A percentile compares a stretch with the other conserved stretches of the same genome.
phyloP scores from a whole-genome alignment of 2,797 vertebrate species.

The Cyclura pinguis region DNA sequence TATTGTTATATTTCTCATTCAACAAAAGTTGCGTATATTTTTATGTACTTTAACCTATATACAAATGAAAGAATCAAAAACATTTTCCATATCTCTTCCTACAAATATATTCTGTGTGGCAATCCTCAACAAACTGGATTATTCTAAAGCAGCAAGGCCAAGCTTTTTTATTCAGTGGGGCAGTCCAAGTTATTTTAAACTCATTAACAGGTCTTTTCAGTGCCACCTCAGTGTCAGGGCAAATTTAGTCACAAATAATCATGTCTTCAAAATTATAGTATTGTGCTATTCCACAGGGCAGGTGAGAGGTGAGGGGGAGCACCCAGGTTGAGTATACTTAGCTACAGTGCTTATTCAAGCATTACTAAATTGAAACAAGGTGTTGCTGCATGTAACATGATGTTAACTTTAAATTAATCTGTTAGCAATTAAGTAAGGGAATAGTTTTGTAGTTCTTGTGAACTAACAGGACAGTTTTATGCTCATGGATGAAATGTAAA shows the following conservation, averaged over 20 bases:
- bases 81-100: neutral
- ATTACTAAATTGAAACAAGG: neutral
- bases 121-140: neutral
- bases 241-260: neutral
- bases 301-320: neutral
- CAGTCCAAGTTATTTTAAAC: neutral
- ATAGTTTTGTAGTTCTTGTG: neutral
- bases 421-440: constrained; percentile 20
- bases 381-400: constrained; percentile 3
- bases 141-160: neutral
- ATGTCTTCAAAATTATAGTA: neutral
- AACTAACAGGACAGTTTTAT: neutral
- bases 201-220: constrained; percentile 21
- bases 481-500: neutral
- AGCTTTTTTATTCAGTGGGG: neutral
- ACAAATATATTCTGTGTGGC: neutral
- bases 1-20: neutral
- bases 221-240: neutral
- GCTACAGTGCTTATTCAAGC: neutral
- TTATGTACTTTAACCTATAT: neutral
- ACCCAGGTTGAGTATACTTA: neutral
- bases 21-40: neutral
- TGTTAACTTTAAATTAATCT: constrained; percentile 8
- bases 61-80: neutral
- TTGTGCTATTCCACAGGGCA: neutral